Evolutionary conservation across 2,113 vertebrate genomes (phyloP), one percentile per base, ranked within the genome.

Genomic region (Eulemur macaco): DNA sequence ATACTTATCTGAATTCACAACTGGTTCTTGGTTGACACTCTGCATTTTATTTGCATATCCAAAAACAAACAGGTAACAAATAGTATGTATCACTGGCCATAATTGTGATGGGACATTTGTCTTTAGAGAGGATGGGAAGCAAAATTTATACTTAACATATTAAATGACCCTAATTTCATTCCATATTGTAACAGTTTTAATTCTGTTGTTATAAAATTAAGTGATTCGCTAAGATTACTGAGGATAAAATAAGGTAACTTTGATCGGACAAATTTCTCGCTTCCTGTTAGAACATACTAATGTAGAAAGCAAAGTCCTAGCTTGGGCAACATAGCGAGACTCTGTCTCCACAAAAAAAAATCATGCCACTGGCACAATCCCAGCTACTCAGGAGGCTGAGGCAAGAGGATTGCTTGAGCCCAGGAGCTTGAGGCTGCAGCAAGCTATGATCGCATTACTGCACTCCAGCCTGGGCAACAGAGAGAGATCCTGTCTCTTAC

Each of bases 1-100:
- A 91, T 39, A 86, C n/a, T 82, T 45, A 84, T 58, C 34, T 91
- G 27, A 96, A 84, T 86, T 94, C 52, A 66, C 37, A 96, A 91
- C 52, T 81, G 64, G 50, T 76, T 92, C 63, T 25, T 73, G 45
- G 45, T 27, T 34, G 31, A 89, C 10, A 71, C 29, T 47, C 37
- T 37, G 54, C 52, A 86, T 45, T 95, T 66, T 89, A 74, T 54
- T 21, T 54, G 29, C 5, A 89, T 45, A 31, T 74, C 64, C 8
- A 27, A 23, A 63, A 54, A 25, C 39, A 73, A 50, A 47, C 34
- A 92, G 63, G 17, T 71, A 56, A 56, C 54, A 56, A 89, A 58
- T 18, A 56, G 58, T 21, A 29, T 31, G 29, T 39, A 56, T n/a
- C 25, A 27, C 42, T 45, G 37, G 42, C 27, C 23, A 77, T 81